These are phyloP conservation scores for Hassar affinis DNA, from an alignment of 2,113 vertebrate genomes.

Conservation along the genomic window DNA sequence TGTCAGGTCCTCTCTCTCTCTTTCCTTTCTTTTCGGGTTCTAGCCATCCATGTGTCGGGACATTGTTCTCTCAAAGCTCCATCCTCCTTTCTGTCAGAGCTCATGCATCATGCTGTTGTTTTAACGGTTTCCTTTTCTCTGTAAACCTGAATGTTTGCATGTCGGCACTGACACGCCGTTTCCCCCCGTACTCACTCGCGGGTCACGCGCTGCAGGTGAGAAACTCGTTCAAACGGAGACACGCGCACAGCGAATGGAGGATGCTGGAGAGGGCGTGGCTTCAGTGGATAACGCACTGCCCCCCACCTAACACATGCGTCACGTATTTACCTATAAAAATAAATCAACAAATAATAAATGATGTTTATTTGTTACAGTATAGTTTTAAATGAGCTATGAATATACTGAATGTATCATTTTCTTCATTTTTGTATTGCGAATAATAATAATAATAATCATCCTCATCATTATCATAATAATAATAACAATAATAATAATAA, in stretches of 20 bases:
- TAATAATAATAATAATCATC: too few relatives aligned
- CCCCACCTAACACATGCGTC: not conserved
- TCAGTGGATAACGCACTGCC: not conserved
- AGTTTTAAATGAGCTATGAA: too few relatives aligned
- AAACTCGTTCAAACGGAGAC: not conserved
- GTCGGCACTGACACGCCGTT: not conserved
- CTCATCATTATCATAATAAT: too few relatives aligned
- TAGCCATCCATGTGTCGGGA: conserved; percentile 7
- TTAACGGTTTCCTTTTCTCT: not conserved
- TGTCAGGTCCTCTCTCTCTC: conserved; percentile 31
- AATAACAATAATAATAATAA: too few relatives aligned
- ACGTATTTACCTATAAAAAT: not conserved
- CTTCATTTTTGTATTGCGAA: too few relatives aligned
- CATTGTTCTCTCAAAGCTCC: not conserved
- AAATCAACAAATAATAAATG: not conserved
- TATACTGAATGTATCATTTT: too few relatives aligned
- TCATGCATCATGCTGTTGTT: not conserved
- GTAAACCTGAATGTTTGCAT: conserved; percentile 42
- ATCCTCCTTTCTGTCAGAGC: not conserved
- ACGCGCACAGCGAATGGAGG: not conserved
- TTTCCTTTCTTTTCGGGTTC: not conserved
- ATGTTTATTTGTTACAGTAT: not conserved
- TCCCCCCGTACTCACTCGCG: not conserved
- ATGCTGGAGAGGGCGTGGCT: conserved; percentile 8
- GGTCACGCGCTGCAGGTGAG: not conserved